Evolutionary conservation across 1,140 invertebrate species (phyloP).

Genomic region (Gonatopus flavifemur): DNA sequence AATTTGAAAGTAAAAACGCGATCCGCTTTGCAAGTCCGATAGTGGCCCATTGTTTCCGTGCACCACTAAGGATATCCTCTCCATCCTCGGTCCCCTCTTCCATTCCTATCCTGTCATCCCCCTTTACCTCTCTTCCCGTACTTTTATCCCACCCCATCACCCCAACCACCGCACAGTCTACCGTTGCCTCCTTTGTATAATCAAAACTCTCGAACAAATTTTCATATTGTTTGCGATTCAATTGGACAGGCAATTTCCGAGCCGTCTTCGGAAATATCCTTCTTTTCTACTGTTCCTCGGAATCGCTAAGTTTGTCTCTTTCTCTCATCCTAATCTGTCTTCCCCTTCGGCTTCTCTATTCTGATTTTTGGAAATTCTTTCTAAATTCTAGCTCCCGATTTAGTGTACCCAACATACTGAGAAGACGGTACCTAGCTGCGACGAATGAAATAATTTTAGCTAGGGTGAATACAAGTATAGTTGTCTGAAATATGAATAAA

Average conservation of each 20-base stretch:
- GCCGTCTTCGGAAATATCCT: constrained; percentile 50
- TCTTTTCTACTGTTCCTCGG: constrained; percentile 21
- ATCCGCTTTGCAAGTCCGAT: constrained; percentile 55
- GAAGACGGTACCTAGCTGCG: too few species aligned
- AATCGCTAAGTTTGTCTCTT: constrained; percentile 13
- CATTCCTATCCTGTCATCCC: too few species aligned
- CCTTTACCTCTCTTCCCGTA: constrained; percentile 10
- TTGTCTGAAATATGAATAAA: too few species aligned
- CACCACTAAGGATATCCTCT: constrained; percentile 47
- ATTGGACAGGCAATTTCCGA: constrained; percentile 55
- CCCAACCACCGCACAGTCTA: constrained; percentile 11
- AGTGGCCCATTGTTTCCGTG: constrained; percentile 49
- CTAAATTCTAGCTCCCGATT: too few species aligned
- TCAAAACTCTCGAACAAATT: constrained; percentile 58
- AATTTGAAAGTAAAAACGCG: constrained; percentile 55
- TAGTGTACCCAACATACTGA: too few species aligned
- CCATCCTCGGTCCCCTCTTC: constrained; percentile 27
- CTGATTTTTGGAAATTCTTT: too few species aligned
- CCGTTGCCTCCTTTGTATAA: constrained; percentile 51
- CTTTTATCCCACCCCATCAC: constrained; percentile 7
- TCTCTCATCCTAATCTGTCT: constrained; percentile 9
- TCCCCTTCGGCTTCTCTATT: constrained; percentile 2
- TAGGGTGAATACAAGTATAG: too few species aligned
- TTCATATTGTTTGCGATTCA: constrained; percentile 59
- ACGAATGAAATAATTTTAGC: too few species aligned